phyloP scores from a whole-genome alignment of 1,140 invertebrate species.

The Myzus persicae region DNA sequence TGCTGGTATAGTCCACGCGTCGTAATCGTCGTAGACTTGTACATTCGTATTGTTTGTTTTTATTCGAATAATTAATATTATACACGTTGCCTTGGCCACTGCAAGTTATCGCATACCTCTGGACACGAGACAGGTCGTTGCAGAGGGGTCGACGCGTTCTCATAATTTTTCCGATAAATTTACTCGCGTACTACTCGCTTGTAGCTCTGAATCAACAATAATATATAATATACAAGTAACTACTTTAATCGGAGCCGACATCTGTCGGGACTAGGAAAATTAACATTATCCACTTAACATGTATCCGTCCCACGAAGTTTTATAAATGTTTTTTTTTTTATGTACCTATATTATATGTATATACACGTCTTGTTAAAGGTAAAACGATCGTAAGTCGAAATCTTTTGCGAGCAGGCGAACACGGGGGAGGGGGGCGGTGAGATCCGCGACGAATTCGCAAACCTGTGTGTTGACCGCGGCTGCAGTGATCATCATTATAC shows the following conservation, averaged over 20 bases:
- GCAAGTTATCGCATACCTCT: background rate
- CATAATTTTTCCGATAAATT: background rate
- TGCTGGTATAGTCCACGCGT: background rate
- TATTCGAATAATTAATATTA: background rate
- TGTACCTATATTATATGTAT: too few relatives aligned
- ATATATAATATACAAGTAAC: background rate
- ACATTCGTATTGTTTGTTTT: background rate
- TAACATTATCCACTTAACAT: constrained; percentile 13
- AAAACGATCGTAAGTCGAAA: background rate
- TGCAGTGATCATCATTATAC: too few relatives aligned
- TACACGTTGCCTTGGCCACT: background rate
- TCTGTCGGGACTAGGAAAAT: background rate
- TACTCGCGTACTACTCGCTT: background rate
- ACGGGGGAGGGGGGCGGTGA: too few relatives aligned
- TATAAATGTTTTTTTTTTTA: background rate
- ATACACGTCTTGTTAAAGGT: background rate
- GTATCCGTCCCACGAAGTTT: background rate
- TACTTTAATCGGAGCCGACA: background rate
- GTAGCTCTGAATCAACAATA: background rate
- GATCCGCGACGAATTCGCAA: background rate
- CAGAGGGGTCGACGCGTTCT: background rate
- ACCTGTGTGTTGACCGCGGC: background rate
- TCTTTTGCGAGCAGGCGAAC: background rate
- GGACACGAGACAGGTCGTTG: background rate
- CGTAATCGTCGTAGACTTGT: background rate